A percentile compares a stretch with the other conserved stretches of the same genome.
Evolutionary conservation across 2,888 invertebrate genomes (phyloP).

Genomic region (Hipparchia sbordonii): DNA sequence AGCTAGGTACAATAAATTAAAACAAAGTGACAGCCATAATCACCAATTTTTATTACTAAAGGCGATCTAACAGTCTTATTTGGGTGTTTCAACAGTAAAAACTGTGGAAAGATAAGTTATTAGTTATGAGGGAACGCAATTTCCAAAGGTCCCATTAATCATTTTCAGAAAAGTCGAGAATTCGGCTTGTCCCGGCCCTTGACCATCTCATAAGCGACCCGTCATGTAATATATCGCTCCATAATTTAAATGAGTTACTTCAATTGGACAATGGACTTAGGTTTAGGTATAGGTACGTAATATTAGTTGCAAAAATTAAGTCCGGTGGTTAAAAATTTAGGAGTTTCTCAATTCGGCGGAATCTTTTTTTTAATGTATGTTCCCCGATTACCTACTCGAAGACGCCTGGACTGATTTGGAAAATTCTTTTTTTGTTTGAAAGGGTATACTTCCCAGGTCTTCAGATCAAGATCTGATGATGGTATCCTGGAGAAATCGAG

Average conservation of each 20-base stretch:
- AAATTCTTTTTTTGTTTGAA: no score
- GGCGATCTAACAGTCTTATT: not conserved
- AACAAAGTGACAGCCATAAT: not conserved
- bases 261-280: no score
- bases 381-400: no score
- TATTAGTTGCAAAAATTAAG: no score
- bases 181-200: not conserved
- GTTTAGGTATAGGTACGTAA: no score
- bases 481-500: no score
- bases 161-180: not conserved
- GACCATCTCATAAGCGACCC: not conserved
- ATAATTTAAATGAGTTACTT: not conserved
- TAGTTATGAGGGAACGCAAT: conserved; percentile 4
- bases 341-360: no score
- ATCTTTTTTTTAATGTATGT: no score
- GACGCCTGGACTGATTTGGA: no score
- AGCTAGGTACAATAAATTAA: not conserved
- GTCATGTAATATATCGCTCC: not conserved
- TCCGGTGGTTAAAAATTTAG: no score
- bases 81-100: not conserved
- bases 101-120: conserved; percentile 4
- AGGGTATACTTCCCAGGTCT: no score
- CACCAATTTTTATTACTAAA: conserved; percentile 1
- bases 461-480: no score
- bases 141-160: not conserved